A percentile compares a stretch with the other conserved stretches of the same genome.
These are phyloP conservation scores for Zosterops hypoxanthus DNA, from an alignment of 2,113 vertebrate genomes.

Conservation along the genomic window DNA sequence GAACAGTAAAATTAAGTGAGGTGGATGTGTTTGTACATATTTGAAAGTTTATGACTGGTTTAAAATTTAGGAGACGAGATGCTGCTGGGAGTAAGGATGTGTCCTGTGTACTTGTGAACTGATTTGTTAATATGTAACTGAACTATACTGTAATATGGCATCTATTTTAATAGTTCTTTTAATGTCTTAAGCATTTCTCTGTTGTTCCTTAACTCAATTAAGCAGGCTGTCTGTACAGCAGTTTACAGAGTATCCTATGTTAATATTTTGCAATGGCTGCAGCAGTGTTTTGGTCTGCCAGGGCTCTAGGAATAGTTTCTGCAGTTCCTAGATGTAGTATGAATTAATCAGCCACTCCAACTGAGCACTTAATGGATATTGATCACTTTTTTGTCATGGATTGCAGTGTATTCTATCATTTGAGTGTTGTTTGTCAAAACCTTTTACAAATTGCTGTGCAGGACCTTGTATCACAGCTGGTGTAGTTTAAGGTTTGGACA, in stretches of 20 bases:
- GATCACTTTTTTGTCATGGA: slow-evolving; percentile 56
- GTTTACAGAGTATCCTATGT: slow-evolving; percentile 57
- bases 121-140: slow-evolving; percentile 33
- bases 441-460: slow-evolving; percentile 72
- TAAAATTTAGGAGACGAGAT: not conserved
- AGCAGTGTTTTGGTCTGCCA: slow-evolving; percentile 14
- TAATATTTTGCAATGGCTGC: slow-evolving; percentile 54
- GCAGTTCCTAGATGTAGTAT: slow-evolving; percentile 28
- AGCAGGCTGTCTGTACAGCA: slow-evolving; percentile 59
- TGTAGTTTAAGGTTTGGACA: slow-evolving; percentile 85
- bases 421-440: slow-evolving; percentile 71
- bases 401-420: slow-evolving; percentile 31
- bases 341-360: slow-evolving; percentile 37
- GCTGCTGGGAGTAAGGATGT: not conserved
- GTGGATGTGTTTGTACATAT: not conserved
- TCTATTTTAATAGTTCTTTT: slow-evolving; percentile 39
- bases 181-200: slow-evolving; percentile 26
- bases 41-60: slow-evolving; percentile 50
- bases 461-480: slow-evolving; percentile 79
- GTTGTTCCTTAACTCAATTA: slow-evolving; percentile 59
- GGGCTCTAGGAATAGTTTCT: slow-evolving; percentile 23
- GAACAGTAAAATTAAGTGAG: not conserved
- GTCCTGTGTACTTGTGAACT: slow-evolving; percentile 16
- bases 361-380: slow-evolving; percentile 60
- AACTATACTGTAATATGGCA: not conserved